These are phyloP conservation scores for Zaprionus capensis DNA, from an alignment of 1,140 invertebrate genomes.

Conservation along the genomic window DNA sequence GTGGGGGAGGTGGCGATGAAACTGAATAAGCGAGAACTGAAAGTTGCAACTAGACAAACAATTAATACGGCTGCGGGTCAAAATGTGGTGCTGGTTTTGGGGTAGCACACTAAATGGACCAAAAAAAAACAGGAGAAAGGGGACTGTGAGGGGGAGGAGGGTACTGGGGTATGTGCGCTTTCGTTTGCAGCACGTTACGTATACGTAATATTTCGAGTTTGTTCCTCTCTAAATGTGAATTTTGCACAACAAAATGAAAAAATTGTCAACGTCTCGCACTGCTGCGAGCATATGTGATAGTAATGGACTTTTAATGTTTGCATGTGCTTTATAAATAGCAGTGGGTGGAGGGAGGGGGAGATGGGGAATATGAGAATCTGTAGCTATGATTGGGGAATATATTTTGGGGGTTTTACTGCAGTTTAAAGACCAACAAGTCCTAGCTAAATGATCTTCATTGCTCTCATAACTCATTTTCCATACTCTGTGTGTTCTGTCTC, in stretches of 20 bases:
- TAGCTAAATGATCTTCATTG: background rate
- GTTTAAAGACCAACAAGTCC: background rate
- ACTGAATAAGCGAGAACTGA: background rate
- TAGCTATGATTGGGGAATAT: background rate
- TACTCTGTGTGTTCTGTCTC: background rate
- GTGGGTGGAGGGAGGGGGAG: background rate
- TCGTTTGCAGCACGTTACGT: slow-evolving; percentile 27
- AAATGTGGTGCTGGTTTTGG: slow-evolving; percentile 2
- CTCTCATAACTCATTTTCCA: background rate
- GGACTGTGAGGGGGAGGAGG: too few relatives aligned
- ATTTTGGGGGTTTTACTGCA: background rate
- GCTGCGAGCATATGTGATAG: slow-evolving; percentile 59
- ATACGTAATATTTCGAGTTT: slow-evolving; percentile 58
- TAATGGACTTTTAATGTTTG: slow-evolving; percentile 75
- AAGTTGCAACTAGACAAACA: slow-evolving; percentile 39
- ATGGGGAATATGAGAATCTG: background rate
- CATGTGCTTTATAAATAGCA: slow-evolving; percentile 16
- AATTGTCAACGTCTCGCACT: slow-evolving; percentile 48
- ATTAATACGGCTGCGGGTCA: slow-evolving; percentile 49
- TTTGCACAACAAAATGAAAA: slow-evolving; percentile 53
- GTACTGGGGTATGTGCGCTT: background rate
- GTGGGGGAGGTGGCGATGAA: background rate
- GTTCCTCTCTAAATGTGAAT: slow-evolving; percentile 17
- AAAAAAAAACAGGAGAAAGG: background rate
- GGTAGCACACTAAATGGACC: background rate